Percentiles rank a stretch among this genome's conserved stretches.
Evolutionary conservation across 2,888 invertebrate species (phyloP).

Genomic region (Aphodius granarius): DNA sequence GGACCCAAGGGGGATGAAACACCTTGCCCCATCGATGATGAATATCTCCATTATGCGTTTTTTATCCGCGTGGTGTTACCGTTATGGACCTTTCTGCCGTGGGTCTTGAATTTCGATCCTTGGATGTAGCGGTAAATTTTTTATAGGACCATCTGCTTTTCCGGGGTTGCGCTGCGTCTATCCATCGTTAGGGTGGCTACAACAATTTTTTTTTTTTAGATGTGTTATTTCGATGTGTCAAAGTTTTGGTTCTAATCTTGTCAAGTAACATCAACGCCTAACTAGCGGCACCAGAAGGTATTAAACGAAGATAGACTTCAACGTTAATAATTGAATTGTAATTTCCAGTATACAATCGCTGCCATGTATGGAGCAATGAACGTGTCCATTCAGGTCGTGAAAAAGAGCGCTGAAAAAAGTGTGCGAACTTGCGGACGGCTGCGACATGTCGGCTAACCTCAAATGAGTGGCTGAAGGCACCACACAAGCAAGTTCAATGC

Average conservation of each 20-base stretch:
- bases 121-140: not conserved
- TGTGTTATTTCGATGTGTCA: too few species aligned
- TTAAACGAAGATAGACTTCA: too few species aligned
- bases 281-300: too few species aligned
- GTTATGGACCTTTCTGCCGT: not conserved
- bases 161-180: not conserved
- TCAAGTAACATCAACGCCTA: not conserved
- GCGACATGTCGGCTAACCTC: not conserved
- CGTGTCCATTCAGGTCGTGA: not conserved
- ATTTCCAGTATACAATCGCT: not conserved
- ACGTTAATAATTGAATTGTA: too few species aligned
- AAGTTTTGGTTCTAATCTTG: too few species aligned
- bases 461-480: not conserved
- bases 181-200: not conserved
- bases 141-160: not conserved
- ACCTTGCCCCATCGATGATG: not conserved
- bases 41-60: not conserved
- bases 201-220: too few species aligned
- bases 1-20: not conserved
- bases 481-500: slow-evolving; percentile 11
- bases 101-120: not conserved
- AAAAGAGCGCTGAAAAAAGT: not conserved
- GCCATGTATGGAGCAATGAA: not conserved
- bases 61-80: not conserved
- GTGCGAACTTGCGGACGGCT: not conserved